Conservation (phyloP, 2,888 invertebrate species). For the Bombylius major region DNA sequence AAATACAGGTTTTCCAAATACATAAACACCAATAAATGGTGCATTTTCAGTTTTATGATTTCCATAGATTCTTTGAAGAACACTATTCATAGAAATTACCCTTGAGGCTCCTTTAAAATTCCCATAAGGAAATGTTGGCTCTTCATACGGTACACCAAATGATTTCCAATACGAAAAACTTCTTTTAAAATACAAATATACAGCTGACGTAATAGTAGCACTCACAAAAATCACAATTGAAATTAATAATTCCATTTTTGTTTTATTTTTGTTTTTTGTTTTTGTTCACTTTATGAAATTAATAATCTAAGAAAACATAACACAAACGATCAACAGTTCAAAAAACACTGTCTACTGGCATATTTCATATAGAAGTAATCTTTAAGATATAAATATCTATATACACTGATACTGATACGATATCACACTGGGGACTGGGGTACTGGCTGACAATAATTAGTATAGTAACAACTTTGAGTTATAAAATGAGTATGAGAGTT, state of each 20-base stretch:
- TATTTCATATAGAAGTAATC: no score
- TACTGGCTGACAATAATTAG: no score
- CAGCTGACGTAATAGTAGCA: not conserved
- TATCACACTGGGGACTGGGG: no score
- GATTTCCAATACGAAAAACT: conserved; percentile 23
- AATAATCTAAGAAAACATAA: no score
- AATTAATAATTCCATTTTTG: not conserved
- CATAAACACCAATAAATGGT: conserved; percentile 22
- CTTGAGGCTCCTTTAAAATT: conserved; percentile 19
- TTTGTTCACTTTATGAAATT: no score
- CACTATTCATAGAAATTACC: conserved; percentile 19
- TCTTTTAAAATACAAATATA: conserved; percentile 2
- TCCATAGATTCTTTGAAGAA: conserved; percentile 15
- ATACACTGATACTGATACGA: no score
- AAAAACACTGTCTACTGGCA: no score
- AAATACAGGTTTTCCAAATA: conserved; percentile 21
- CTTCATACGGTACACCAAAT: conserved; percentile 24
- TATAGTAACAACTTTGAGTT: no score
- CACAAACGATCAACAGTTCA: no score
- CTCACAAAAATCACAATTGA: not conserved
- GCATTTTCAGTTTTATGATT: conserved; percentile 19
- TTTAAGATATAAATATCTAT: no score
- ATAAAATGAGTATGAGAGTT: no score
- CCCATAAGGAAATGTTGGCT: conserved; percentile 23
- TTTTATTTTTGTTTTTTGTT: no score